These are phyloP conservation scores for Conger conger DNA, from an alignment of 2,113 vertebrate species.

Conservation along the genomic window DNA sequence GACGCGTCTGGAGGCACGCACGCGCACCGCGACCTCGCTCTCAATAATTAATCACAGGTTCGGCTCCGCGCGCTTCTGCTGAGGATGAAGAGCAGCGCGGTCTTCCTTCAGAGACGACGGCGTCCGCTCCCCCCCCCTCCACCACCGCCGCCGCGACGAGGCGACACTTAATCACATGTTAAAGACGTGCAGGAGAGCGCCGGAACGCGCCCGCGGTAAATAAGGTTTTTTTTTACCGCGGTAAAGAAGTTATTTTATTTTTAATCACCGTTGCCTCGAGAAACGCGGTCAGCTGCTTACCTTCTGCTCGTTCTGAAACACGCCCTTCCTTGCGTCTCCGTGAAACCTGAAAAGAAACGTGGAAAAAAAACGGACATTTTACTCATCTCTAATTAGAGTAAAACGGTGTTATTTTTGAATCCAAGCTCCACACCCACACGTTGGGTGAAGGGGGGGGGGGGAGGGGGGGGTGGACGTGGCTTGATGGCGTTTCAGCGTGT, in stretches of 20 bases:
- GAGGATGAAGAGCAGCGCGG: not conserved
- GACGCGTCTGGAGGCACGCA: slow-evolving; percentile 12
- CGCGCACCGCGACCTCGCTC: slow-evolving; percentile 27
- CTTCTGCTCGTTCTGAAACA: not conserved
- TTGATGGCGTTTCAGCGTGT: not conserved
- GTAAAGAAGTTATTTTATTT: not conserved
- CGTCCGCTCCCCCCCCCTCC: not conserved
- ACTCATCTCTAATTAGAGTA: not conserved
- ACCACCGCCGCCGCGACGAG: not conserved
- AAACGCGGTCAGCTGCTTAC: not conserved
- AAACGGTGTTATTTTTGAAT: slow-evolving; percentile 4
- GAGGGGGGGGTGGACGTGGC: not conserved
- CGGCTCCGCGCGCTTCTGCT: not conserved
- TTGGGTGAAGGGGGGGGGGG: not conserved
- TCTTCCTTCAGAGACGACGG: not conserved
- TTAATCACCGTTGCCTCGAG: not conserved
- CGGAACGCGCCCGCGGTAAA: not conserved
- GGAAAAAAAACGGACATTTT: not conserved
- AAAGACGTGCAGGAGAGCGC: not conserved
- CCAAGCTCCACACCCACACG: not conserved
- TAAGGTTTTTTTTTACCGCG: not conserved
- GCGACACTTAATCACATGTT: not conserved
- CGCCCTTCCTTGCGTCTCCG: not conserved
- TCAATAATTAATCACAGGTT: slow-evolving; percentile 50
- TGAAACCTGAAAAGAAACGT: not conserved